phyloP scores from a whole-genome alignment of 2,797 vertebrate species.

The Sorex maritimensis region DNA sequence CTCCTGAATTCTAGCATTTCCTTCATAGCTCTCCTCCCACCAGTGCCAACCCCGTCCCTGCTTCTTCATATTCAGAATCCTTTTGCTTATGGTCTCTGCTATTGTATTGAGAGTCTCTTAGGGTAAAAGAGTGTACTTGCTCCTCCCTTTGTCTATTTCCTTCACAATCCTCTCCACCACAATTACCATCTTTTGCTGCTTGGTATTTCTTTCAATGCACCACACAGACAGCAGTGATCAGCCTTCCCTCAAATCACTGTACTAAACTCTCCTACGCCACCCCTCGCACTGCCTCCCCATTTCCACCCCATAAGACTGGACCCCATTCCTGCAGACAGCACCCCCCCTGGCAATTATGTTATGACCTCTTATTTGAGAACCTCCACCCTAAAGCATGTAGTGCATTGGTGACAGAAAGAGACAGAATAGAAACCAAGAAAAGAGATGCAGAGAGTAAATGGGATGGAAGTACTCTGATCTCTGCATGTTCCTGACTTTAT shows the following conservation, averaged over 20 bases:
- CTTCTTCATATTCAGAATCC: not conserved
- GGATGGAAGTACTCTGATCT: not conserved
- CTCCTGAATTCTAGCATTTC: not conserved
- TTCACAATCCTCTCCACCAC: not conserved
- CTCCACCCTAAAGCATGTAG: not conserved
- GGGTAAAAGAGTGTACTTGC: not conserved
- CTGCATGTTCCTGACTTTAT: accelerated
- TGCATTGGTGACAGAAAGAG: not conserved
- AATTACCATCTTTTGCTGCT: not conserved
- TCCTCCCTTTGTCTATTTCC: not conserved
- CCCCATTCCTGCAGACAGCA: not conserved
- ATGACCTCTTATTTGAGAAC: not conserved
- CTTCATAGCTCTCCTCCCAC: not conserved
- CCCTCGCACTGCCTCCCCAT: too few species aligned
- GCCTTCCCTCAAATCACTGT: not conserved
- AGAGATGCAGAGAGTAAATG: not conserved
- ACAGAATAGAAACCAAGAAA: not conserved
- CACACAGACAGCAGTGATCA: not conserved
- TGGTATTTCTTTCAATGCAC: not conserved
- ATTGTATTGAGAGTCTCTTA: too few species aligned
- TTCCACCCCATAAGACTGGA: not conserved
- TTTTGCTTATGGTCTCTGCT: not conserved
- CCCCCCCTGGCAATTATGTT: not conserved
- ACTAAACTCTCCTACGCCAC: not conserved
- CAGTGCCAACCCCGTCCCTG: accelerated